Percentiles rank a stretch among this genome's conserved stretches.
These are phyloP conservation scores for Sylvia atricapilla DNA, from an alignment of 2,113 vertebrate genomes.

Conservation along the genomic window DNA sequence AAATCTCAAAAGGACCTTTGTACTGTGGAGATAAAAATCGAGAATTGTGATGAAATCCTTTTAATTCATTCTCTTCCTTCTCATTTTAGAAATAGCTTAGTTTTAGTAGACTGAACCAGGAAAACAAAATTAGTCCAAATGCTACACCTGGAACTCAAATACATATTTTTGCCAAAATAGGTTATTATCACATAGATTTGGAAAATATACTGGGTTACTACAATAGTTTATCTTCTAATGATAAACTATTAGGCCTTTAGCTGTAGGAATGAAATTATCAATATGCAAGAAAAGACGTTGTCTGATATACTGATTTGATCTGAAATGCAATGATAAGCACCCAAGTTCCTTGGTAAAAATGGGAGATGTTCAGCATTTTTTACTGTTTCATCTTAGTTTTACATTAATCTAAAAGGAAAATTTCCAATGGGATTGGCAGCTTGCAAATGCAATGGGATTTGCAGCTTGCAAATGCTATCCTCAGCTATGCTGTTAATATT, in stretches of 20 bases:
- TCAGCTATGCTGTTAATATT: conserved; percentile 55
- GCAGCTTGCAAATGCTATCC: conserved; percentile 32
- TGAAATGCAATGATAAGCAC: neutral
- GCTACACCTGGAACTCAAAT: neutral
- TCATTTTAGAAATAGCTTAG: neutral
- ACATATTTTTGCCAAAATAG: neutral
- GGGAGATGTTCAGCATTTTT: neutral
- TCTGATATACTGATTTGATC: neutral
- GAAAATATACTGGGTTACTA: neutral
- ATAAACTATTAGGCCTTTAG: neutral
- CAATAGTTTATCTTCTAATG: neutral
- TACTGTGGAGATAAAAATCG: neutral
- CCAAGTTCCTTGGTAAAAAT: neutral
- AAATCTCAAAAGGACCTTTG: neutral
- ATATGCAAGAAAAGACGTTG: neutral
- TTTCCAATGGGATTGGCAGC: conserved; percentile 2
- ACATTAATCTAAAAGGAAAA: neutral
- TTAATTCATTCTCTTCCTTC: neutral
- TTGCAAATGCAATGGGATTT: conserved; percentile 44
- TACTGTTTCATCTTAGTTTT: neutral
- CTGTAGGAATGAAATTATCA: neutral
- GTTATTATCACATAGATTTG: neutral
- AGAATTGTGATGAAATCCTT: neutral
- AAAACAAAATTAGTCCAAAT: neutral
- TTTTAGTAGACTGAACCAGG: neutral